phyloP scores from a whole-genome alignment of 2,888 invertebrate species.

The Lasioglossum marginatum region DNA sequence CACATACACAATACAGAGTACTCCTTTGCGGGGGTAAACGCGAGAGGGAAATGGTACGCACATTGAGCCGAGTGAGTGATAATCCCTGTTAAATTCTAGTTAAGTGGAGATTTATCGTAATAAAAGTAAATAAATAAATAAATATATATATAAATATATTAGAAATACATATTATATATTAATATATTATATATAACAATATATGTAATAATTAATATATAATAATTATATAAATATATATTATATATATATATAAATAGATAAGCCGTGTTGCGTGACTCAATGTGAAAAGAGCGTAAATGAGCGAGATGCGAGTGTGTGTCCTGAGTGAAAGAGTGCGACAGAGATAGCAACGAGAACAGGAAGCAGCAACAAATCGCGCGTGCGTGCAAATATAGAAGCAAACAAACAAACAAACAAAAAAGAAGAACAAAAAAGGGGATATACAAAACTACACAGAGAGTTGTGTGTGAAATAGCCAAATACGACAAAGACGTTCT shows the following conservation, averaged over 20 bases:
- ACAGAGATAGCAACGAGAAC: constrained; percentile 10
- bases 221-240: constrained; percentile 29
- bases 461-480: constrained; percentile 78
- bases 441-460: constrained; percentile 34
- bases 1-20: constrained; percentile 8
- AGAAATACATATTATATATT: too few species aligned
- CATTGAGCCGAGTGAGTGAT: constrained; percentile 80
- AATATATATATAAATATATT: constrained; percentile 39
- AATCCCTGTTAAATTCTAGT: constrained; percentile 75
- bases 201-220: too few species aligned
- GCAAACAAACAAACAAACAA: neutral
- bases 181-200: too few species aligned
- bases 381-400: neutral
- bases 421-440: constrained; percentile 2
- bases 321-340: constrained; percentile 32
- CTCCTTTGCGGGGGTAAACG: constrained; percentile 29
- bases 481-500: constrained; percentile 80
- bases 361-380: neutral
- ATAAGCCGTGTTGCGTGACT: constrained; percentile 57
- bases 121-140: constrained; percentile 59
- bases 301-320: constrained; percentile 43
- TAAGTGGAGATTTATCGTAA: constrained; percentile 74
- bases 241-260: constrained; percentile 49
- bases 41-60: constrained; percentile 74
- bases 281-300: constrained; percentile 50